Evolutionary conservation across 2,797 vertebrate genomes (phyloP).

Genomic region (Pampus argenteus): DNA sequence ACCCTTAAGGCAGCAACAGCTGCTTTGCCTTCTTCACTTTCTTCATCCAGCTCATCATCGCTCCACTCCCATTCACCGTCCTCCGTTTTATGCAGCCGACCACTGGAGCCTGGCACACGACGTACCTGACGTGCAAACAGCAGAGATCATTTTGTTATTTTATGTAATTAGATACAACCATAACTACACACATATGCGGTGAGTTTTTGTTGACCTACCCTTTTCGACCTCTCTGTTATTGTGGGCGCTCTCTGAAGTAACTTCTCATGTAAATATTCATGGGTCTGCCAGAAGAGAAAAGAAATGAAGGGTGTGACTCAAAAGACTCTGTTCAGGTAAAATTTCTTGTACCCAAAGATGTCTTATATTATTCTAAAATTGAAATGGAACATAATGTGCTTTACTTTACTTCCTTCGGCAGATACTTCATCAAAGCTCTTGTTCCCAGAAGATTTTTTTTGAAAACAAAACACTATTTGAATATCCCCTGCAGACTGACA

Average conservation of each 20-base stretch:
- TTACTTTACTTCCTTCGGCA: not conserved
- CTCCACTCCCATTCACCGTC: conserved; percentile 98
- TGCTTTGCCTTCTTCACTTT: conserved; percentile 97
- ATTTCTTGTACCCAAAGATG: too few species aligned
- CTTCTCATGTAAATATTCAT: conserved; percentile 96
- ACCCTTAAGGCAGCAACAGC: conserved; percentile 96
- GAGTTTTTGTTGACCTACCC: conserved; percentile 79
- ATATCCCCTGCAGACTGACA: not conserved
- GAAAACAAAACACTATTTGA: not conserved
- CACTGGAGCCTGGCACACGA: conserved; percentile 96
- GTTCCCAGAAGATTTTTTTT: not conserved
- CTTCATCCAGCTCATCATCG: conserved; percentile 96
- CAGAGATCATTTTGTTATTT: conserved; percentile 6
- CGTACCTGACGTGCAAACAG: conserved; percentile 84
- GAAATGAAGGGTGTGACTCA: not conserved
- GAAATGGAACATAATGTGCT: not conserved
- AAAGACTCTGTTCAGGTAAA: not conserved
- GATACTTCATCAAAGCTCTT: not conserved
- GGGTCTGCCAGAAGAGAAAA: conserved; percentile 83
- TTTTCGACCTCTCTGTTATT: conserved; percentile 96
- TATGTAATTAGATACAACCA: not conserved
- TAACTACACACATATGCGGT: too few species aligned
- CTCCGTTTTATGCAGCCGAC: conserved; percentile 96
- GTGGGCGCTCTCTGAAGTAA: conserved; percentile 94
- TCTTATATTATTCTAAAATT: not conserved